phyloP scores from a whole-genome alignment of 2,888 invertebrate genomes.

The Artemia sp. region DNA sequence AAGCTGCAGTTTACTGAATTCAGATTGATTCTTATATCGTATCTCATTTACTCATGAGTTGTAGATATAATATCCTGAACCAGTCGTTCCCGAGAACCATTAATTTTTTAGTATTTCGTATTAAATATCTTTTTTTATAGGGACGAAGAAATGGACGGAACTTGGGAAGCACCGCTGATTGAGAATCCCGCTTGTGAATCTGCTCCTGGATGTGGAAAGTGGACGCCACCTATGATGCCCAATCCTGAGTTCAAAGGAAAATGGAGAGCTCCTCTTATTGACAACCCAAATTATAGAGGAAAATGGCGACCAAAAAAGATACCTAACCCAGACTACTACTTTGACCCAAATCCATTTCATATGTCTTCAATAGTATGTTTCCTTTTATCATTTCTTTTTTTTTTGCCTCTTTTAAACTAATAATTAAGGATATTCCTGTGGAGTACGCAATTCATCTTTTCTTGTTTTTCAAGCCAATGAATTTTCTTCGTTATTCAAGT shows the following conservation, averaged over 20 bases:
- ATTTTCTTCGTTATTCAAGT: too few species aligned
- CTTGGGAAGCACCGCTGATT: slow-evolving; percentile 88
- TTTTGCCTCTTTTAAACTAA: too few species aligned
- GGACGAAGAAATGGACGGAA: slow-evolving; percentile 97
- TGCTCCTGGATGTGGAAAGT: slow-evolving; percentile 75
- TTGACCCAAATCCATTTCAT: slow-evolving; percentile 70
- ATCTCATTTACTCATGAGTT: background rate
- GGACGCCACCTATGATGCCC: slow-evolving; percentile 63
- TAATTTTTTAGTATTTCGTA: too few species aligned
- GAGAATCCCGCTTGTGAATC: slow-evolving; percentile 68
- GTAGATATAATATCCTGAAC: slow-evolving; percentile 2
- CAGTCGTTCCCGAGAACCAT: slow-evolving; percentile 21
- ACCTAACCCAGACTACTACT: slow-evolving; percentile 79
- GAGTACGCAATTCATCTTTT: too few species aligned
- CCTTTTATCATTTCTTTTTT: too few species aligned
- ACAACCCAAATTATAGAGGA: slow-evolving; percentile 86
- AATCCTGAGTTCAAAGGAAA: slow-evolving; percentile 82
- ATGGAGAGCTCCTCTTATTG: slow-evolving; percentile 75
- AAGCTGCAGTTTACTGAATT: too few species aligned
- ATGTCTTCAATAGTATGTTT: slow-evolving; percentile 74
- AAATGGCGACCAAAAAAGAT: slow-evolving; percentile 80
- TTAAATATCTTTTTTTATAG: slow-evolving; percentile 27
- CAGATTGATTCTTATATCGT: too few species aligned
- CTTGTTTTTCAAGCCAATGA: too few species aligned
- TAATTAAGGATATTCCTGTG: too few species aligned